Conservation (phyloP, 2,797 vertebrate genomes). For the Xenentodon cancila region DNA sequence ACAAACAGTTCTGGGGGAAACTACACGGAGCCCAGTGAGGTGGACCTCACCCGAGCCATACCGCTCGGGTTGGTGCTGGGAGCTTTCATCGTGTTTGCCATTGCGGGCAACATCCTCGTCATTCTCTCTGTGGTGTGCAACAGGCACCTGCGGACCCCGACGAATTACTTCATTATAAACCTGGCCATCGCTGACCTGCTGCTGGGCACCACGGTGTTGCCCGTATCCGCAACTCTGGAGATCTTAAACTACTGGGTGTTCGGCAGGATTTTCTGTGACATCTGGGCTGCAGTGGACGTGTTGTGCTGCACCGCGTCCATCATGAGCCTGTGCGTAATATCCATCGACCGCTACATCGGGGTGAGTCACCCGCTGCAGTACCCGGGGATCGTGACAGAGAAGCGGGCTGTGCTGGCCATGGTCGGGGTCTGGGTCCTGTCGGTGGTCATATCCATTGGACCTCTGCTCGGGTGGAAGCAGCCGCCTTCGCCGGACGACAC, state of each 20-base stretch:
- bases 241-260: conserved; percentile 94
- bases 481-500: conserved; percentile 91
- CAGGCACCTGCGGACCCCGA: conserved; percentile 94
- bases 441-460: conserved; percentile 95
- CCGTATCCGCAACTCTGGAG: conserved; percentile 93
- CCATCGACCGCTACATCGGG: conserved; percentile 96
- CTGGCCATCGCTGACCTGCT: conserved; percentile 96
- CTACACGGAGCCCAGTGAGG: conserved; percentile 71
- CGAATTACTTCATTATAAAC: conserved; percentile 98
- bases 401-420: conserved; percentile 90
- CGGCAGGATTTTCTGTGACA: conserved; percentile 94
- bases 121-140: conserved; percentile 97
- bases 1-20: conserved; percentile 82
- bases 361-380: conserved; percentile 95
- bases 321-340: conserved; percentile 96
- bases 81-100: conserved; percentile 94
- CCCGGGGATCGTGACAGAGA: conserved; percentile 93
- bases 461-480: conserved; percentile 96
- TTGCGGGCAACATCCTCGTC: conserved; percentile 95
- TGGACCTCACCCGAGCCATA: conserved; percentile 88
- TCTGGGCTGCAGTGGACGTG: conserved; percentile 97
- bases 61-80: conserved; percentile 91
- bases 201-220: conserved; percentile 93
- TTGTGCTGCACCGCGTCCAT: conserved; percentile 98
- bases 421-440: conserved; percentile 93